phyloP scores from a whole-genome alignment of 2,113 vertebrate species.

The Cichladusa arquata region DNA sequence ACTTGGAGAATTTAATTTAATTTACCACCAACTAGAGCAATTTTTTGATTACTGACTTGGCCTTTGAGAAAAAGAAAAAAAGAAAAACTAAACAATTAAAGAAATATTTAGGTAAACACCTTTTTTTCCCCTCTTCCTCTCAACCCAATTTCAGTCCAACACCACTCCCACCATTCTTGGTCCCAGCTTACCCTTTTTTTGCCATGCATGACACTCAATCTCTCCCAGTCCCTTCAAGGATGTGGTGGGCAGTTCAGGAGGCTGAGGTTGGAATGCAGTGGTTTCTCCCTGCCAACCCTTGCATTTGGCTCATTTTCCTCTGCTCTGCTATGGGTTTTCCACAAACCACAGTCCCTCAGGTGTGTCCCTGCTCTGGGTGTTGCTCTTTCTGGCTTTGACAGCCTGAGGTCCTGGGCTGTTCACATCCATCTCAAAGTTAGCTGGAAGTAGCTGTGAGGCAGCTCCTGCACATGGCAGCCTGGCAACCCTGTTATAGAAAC shows the following conservation, averaged over 20 bases:
- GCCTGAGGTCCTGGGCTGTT: background rate
- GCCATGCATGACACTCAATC: background rate
- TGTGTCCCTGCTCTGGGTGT: background rate
- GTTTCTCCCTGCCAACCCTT: background rate
- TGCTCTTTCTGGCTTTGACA: background rate
- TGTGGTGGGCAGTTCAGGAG: background rate
- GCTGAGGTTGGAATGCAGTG: background rate
- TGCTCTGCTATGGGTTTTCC: background rate
- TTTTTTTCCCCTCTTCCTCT: background rate
- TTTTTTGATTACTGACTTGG: accelerated
- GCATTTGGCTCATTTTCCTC: background rate
- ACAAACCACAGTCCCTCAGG: background rate
- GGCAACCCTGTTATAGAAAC: background rate
- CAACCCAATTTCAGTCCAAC: background rate
- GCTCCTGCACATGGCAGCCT: background rate
- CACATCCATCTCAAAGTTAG: background rate
- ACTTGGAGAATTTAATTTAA: background rate
- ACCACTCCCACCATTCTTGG: background rate
- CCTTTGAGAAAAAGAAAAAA: background rate
- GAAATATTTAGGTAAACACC: background rate
- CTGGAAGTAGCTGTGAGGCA: background rate
- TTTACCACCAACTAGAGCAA: background rate
- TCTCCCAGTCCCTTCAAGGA: background rate
- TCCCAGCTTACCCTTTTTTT: background rate
- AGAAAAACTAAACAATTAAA: background rate